A percentile compares a stretch with the other conserved stretches of the same genome.
These are phyloP conservation scores for Micrasema minimum DNA, from an alignment of 1,140 invertebrate genomes.

Conservation along the genomic window DNA sequence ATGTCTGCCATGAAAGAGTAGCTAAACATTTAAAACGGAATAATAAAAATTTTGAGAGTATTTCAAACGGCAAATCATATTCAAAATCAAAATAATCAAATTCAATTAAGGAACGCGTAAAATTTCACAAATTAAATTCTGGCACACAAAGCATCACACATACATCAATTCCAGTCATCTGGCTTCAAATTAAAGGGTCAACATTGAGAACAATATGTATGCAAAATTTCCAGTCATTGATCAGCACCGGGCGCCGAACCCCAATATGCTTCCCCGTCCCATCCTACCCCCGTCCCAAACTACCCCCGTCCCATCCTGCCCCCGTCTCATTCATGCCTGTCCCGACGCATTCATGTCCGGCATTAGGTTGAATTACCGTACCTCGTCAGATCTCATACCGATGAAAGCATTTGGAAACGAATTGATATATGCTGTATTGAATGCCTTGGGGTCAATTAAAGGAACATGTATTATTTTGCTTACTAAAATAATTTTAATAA, in stretches of 20 bases:
- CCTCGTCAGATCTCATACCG: background rate
- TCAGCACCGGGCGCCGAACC: slow-evolving; percentile 17
- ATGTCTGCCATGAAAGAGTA: too few species aligned
- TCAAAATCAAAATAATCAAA: slow-evolving; percentile 2
- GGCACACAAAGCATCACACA: slow-evolving; percentile 14
- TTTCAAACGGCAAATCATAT: background rate
- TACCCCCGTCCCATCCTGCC: too few species aligned
- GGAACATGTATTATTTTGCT: too few species aligned
- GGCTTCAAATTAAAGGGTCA: slow-evolving; percentile 51
- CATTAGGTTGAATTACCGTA: background rate
- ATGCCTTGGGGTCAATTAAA: background rate
- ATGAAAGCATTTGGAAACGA: slow-evolving; percentile 33
- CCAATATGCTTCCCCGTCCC: background rate
- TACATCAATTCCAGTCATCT: slow-evolving; percentile 42
- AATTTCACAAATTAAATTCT: slow-evolving; percentile 24
- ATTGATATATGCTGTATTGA: slow-evolving; percentile 32
- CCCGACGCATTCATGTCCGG: background rate
- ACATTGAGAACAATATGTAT: slow-evolving; percentile 52
- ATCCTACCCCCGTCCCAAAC: too few species aligned
- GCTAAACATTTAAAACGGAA: too few species aligned
- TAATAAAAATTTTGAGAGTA: too few species aligned
- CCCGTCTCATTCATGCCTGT: background rate
- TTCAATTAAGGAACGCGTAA: slow-evolving; percentile 20
- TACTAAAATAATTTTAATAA: too few species aligned
- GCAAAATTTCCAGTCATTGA: slow-evolving; percentile 52